phyloP scores from a whole-genome alignment of 2,797 vertebrate species.

The Gymnothorax reevesii region DNA sequence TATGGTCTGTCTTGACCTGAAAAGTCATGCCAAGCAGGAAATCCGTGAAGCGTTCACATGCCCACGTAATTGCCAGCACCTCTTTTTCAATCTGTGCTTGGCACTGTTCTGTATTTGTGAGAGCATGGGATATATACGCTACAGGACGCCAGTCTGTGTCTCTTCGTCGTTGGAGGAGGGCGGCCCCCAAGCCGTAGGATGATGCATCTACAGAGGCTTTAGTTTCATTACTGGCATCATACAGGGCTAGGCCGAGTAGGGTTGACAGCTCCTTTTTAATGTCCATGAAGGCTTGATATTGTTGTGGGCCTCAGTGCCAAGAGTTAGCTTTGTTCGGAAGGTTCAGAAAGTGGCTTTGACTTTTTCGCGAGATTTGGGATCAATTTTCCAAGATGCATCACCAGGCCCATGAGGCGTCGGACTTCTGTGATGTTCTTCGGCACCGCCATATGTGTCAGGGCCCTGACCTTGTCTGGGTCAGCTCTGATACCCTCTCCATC shows the following conservation, averaged over 20 bases:
- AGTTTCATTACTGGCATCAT: slow-evolving; percentile 29
- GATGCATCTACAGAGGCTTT: slow-evolving; percentile 24
- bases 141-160: not conserved
- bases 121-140: slow-evolving; percentile 9
- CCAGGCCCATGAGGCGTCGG: not conserved
- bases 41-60: slow-evolving; percentile 25
- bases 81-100: slow-evolving; percentile 36
- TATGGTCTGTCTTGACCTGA: slow-evolving; percentile 33
- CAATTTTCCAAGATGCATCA: slow-evolving; percentile 1
- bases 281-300: not conserved
- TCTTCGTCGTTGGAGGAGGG: slow-evolving; percentile 21
- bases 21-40: slow-evolving; percentile 23
- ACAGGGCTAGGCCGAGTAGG: slow-evolving; percentile 34
- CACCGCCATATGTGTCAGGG: not conserved
- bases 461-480: slow-evolving; percentile 10
- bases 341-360: not conserved
- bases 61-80: not conserved
- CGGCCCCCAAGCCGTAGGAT: not conserved
- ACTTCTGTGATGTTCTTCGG: not conserved
- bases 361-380: not conserved
- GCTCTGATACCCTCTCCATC: not conserved
- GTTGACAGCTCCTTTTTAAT: slow-evolving; percentile 18
- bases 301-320: slow-evolving; percentile 4
- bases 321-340: not conserved
- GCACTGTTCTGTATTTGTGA: slow-evolving; percentile 24